These are phyloP conservation scores for Drosophila neutralis DNA, from an alignment of 2,888 invertebrate species.

Conservation along the genomic window DNA sequence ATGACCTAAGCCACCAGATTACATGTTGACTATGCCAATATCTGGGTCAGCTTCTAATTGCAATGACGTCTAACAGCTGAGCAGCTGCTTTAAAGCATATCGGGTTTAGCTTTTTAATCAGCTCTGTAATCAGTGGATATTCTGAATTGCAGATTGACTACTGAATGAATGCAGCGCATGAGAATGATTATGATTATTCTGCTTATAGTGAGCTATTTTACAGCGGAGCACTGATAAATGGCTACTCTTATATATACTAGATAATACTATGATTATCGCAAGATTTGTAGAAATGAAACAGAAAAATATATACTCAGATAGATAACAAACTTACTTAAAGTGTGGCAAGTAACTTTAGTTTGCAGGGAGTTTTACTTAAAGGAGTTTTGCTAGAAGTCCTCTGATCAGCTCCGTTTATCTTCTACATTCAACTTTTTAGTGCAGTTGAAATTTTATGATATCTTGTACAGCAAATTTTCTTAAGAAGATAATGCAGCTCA, in stretches of 20 bases:
- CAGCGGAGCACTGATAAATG: background rate
- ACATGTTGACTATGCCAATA: conserved; percentile 33
- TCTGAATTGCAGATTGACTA: background rate
- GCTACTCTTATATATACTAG: background rate
- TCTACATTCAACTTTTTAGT: background rate
- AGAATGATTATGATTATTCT: background rate
- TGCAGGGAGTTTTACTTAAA: background rate
- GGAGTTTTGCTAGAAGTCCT: background rate
- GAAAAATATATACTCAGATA: background rate
- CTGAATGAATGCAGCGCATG: conserved; percentile 1
- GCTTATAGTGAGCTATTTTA: background rate
- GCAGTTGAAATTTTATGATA: background rate
- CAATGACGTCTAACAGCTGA: background rate
- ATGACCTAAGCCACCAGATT: conserved; percentile 24
- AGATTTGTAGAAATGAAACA: background rate
- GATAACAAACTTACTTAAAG: background rate
- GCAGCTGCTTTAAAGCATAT: background rate
- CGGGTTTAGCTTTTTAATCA: background rate
- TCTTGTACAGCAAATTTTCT: background rate
- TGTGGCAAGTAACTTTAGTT: background rate
- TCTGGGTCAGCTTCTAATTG: conserved; percentile 38
- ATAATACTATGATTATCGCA: background rate
- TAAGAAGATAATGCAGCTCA: background rate
- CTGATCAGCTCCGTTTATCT: no score
- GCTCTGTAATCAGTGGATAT: background rate